Evolutionary conservation across 2,888 invertebrate genomes (phyloP), one percentile per base, ranked within the genome.

Genomic region (Bombyx huttoni): DNA sequence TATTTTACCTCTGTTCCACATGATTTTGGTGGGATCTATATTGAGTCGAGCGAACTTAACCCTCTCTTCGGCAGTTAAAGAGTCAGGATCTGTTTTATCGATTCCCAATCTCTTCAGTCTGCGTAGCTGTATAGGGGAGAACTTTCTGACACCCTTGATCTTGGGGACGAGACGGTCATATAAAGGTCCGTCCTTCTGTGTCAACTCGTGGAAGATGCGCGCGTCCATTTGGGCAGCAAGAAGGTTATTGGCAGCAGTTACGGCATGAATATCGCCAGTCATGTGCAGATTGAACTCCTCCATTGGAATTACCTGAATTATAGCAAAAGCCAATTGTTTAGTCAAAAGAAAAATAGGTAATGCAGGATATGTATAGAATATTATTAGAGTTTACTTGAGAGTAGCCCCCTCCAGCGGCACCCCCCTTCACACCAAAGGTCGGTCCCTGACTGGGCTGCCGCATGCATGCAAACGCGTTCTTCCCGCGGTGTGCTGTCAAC

Each of bases 401-500:
- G 78, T 98, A 99, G 3, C 99, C 99, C 13, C 99, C 99, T 1
- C 99, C 99, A 8, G 99, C 99, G 1, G 99, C 99, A 34, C 99
- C 99, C 50, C 98, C 97, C 89, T 98, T 98, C 53, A 99, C 98
- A 10, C 99, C 99, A 81, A 99, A 99, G 8, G 99, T 99, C 3
- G 99, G 99, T 3, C 99, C 99, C 82, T 99, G 98, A 50, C 98
- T 98, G 0, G 99, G 99, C 74, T 99, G 99, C 1, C 99, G 91
- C 68, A 99, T 91, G 68, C 97, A 97, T 1, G 97, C 99, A 73
- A 99, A 94, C 0, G 96, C 92, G 82, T 99, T 98, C 61, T 91
- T 93, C 5, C 92, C 90, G 61, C 92, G 92, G 68, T 97, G 96
- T 0, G 95, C 96, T 0, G 94, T 92, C 52, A 99, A 83, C 1